Base-by-base conservation (phyloP, 2,888 invertebrate species). In the Crossocerus cetratus region DNA sequence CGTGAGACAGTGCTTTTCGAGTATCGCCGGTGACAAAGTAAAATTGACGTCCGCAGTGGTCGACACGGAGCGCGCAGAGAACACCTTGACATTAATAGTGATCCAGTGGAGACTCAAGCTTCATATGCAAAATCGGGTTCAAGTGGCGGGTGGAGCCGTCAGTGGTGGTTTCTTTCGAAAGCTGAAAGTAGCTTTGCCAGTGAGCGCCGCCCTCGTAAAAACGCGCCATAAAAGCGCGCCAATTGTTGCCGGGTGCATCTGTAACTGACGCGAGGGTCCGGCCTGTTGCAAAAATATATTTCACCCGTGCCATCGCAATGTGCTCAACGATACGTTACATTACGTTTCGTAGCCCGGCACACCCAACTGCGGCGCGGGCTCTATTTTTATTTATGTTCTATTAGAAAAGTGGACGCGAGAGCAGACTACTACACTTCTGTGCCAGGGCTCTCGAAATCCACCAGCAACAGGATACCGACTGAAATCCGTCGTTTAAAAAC, bases 151-250 rank as follows among this genome's bases (percentile, higher is more conserved):
- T 32, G 5, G 32, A 32, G 1, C 32, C 5, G 5, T 32, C 8
- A 1, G 32, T 32, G 32, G 5, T 1, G 32, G 8, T 32, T 32
- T 32, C 32, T 8, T 3, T 32, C 32, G 32, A 20, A 57, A 63
- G 43, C 57, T 67, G 54, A 60, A 44, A 44, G 62, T 56, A 16
- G 53, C 64, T 20, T 60, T 60, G 59, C 4, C 54, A 60, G 56
- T 53, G 74, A 64, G 72, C 1, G 54, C 76, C 54, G 60, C 61
- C 74, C 81, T 84, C 85, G 86, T 87, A 87, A 87, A 87, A 87
- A 85, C 77, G 81, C 71, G 74, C 81, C 80, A 84, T 87, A 87
- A 87, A 88, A 86, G 82, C 83, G 81, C 78, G 81, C 82, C 84
- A 86, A 86, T 86, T 84, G 85, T 82, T 74, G 77, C 77, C 63